These are phyloP conservation scores for Adoxophyes honmai DNA, from an alignment of 1,140 invertebrate species.

Conservation along the genomic window DNA sequence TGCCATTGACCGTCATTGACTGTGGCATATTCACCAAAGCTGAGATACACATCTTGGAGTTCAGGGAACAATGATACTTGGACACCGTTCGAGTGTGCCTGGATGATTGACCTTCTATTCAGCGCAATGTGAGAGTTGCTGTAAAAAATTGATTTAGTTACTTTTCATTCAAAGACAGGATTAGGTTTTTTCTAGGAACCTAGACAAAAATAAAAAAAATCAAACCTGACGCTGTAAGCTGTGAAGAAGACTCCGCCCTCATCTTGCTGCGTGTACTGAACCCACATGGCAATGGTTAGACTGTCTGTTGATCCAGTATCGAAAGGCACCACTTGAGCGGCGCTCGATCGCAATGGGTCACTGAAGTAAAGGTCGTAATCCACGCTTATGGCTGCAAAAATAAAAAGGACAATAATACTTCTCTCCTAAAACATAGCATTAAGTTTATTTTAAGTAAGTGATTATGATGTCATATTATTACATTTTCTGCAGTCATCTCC, in stretches of 20 bases:
- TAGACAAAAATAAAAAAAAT: neutral
- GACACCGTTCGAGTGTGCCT: constrained; percentile 93
- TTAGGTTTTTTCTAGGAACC: no score
- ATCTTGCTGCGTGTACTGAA: constrained; percentile 93
- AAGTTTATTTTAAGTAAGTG: no score
- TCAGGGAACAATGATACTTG: constrained; percentile 93
- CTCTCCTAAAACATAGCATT: no score
- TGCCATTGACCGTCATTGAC: constrained; percentile 98
- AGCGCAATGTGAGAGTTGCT: constrained; percentile 88
- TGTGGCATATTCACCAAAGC: constrained; percentile 93
- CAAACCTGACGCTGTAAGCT: constrained; percentile 86
- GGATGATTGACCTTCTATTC: constrained; percentile 88
- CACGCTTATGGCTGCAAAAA: constrained; percentile 90
- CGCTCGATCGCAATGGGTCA: constrained; percentile 91
- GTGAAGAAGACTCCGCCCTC: constrained; percentile 96
- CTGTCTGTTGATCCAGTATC: constrained; percentile 85
- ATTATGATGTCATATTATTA: no score
- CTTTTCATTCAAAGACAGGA: no score
- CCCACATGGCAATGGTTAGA: constrained; percentile 96
- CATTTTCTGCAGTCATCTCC: constrained; percentile 97
- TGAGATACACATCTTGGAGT: constrained; percentile 92
- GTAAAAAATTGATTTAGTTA: constrained; percentile 31
- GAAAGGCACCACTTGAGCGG: constrained; percentile 94
- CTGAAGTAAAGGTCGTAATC: constrained; percentile 97
- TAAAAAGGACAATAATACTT: no score